Base-by-base conservation (phyloP, 2,888 invertebrate genomes). In the Ochropleura leucogaster region DNA sequence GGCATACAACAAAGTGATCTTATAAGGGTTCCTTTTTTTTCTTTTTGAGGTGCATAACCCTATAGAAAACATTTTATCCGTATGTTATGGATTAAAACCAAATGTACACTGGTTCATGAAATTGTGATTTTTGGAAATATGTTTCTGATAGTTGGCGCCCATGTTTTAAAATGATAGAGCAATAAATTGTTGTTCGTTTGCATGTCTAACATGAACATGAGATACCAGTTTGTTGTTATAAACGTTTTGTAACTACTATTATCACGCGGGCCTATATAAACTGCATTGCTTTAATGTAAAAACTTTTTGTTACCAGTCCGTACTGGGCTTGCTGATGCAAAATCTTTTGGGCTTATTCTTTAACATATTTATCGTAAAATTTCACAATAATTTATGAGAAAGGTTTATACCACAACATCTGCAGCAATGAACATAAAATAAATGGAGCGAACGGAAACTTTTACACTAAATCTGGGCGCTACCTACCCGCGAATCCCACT, bases 401-500 rank as follows among this genome's bases (percentile, higher is more conserved):
- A 70, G 55, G 72, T 62, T 79, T 72, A 67, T 66, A 62, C 72
- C 57, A 66, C 66, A 74, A 68, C 82, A 76, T 84, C 72, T 76
- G 85, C 72, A 82, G 73, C 72, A 72, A 73, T 60, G 72, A 85
- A 72, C 68, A 78, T 84, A 79, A 85, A 86, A 72, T 80, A 79
- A 87, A 74, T 77, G 74, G 72, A 79, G 53, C 73, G 68, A 80
- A 70, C 59, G 68, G 63, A 77, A 83, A 85, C 74, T 83, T 85
- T 76, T 51, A 64, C 73, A 77, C 74, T 77, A 85, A 85, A 79
- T 86, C 67, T 69, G 62, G 67, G 66, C 76, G 74, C 64, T 79
- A 80, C 77, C 72, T 84, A 80, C 82, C 80, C 74, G 69, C 77
- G 77, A 80, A 80, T 86, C 65, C 68, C 82, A 83, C 80, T 87